Base-by-base conservation (phyloP, 2,888 invertebrate genomes). In the Schrankia costaestrigalis region DNA sequence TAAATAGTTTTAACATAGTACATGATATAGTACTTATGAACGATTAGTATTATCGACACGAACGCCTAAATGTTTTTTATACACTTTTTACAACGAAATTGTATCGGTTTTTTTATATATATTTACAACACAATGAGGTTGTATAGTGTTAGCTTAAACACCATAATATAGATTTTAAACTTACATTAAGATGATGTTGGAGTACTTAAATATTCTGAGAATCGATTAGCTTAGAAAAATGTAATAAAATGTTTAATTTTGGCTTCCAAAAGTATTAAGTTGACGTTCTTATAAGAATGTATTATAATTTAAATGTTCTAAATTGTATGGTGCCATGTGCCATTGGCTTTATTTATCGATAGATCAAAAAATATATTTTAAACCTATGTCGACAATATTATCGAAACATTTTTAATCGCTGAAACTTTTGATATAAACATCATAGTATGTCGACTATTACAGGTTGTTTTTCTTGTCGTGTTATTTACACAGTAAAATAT, bases 121-220 rank as follows among this genome's bases (percentile, higher is more conserved):
- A 80, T 79, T 73, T 83, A 84, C 82, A 78, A 82, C 76, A 78
- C 78, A 76, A 51, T 36, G 42, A 50, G 38, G 46, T 53, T 39
- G 27, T 35, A 51, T 54, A n/a, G n/a, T n/a, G n/a, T n/a, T n/a
- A n/a, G n/a, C n/a, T n/a, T n/a, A n/a, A n/a, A n/a, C n/a, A n/a
- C n/a, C n/a, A n/a, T n/a, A n/a, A n/a, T n/a, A n/a, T n/a, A n/a
- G n/a, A n/a, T n/a, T n/a, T n/a, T n/a, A n/a, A n/a, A n/a, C n/a
- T n/a, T 50, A 41, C 31, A 30, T 44, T 45, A 14, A 36, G 33
- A 41, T 33, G 35, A 48, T 32, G 34, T 46, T 37, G 35, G 34
- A 51, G 63, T 63, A 66, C 59, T 56, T 59, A 63, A 56, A 22
- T 34, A 24, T 48, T 44, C 36, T 35, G 46, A 35, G 44, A 55